Percentiles rank a stretch among this genome's conserved stretches.
Evolutionary conservation across 2,113 vertebrate species (phyloP).

Genomic region (Hippocampus barbouri): DNA sequence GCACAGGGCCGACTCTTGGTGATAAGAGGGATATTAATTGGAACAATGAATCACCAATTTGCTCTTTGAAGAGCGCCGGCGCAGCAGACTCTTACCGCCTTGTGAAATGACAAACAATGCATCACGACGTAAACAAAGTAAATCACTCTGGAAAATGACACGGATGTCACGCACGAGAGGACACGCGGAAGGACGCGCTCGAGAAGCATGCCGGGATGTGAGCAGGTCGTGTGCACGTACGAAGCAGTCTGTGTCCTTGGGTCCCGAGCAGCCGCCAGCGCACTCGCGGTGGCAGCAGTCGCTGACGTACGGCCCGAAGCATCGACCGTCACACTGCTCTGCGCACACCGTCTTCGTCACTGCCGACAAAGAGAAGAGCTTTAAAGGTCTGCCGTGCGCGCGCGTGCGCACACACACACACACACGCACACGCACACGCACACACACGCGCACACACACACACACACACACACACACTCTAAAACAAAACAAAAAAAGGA

Average conservation of each 20-base stretch:
- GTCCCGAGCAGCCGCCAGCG: conserved; percentile 90
- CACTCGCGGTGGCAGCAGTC: conserved; percentile 96
- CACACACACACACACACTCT: no score
- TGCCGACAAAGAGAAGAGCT: conserved; percentile 53
- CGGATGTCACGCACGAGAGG: conserved; percentile 31
- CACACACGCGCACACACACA: no score
- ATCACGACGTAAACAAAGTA: conserved; percentile 54
- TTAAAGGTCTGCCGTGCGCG: conserved; percentile 41
- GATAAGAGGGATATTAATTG: conserved; percentile 60
- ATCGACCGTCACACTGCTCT: conserved; percentile 93
- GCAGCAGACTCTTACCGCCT: conserved; percentile 37
- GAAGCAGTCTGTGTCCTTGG: conserved; percentile 96
- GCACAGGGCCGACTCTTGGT: conserved; percentile 21
- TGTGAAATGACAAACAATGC: conserved; percentile 50
- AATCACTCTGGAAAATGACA: conserved; percentile 15
- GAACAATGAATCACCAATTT: conserved; percentile 62
- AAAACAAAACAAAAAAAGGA: conserved; percentile 7
- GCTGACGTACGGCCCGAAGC: conserved; percentile 92
- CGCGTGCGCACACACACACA: background rate
- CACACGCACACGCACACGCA: background rate
- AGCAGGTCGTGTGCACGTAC: conserved; percentile 67
- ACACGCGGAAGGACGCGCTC: background rate
- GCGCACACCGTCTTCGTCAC: conserved; percentile 96
- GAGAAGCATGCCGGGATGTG: background rate
- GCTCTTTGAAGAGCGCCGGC: conserved; percentile 24